Base-by-base conservation (phyloP, 2,888 invertebrate species). In the Shargacucullia verbasci region DNA sequence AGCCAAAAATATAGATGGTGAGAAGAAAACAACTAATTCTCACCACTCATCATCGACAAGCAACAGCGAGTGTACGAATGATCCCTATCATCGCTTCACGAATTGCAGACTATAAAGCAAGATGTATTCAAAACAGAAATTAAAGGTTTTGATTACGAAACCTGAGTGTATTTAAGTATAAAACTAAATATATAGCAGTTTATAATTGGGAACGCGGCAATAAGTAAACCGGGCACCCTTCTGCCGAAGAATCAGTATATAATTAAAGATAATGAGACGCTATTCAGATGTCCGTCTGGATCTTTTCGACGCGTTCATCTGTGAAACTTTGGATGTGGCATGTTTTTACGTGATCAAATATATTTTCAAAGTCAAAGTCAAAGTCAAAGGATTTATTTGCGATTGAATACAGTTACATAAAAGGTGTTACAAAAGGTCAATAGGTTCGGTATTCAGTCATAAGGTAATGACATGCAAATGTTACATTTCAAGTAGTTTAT, bases 261-360 rank as follows among this genome's bases (percentile, higher is more conserved):
- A 92, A 93, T 93, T 93, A 92, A 88, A 86, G 91, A 91, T 93
- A 93, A 93, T 93, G 92, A 93, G 92, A 85, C 87, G 88, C 91
- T 87, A 92, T 93, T 92, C 92, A 93, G 88, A 89, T 90, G 92
- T 91, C 92, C 88, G 89, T 89, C 90, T 90, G 88, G 82, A 87
- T 88, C 87, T 86, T 83, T 87, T 86, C 78, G 80, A 67, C 60
- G 61, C 41, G 57, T 78, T 31, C 56, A 74, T 54, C 33, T 59
- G 63, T 49, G 58, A 73, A 65, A 55, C 13, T 13, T 64, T 72
- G 80, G 83, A 88, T 65, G 44, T 29, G 83, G 79, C 60, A 82
- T 50, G 27, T 57, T 58, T 44, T 39, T 2, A 35, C 0, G 6
- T 31, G 15, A 20, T 4, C 4, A 4, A 20, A 20, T 20, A 3